Percentiles rank a stretch among this genome's conserved stretches.
These are phyloP conservation scores for Agrochola lychnidis DNA, from an alignment of 2,888 invertebrate genomes.

Conservation along the genomic window DNA sequence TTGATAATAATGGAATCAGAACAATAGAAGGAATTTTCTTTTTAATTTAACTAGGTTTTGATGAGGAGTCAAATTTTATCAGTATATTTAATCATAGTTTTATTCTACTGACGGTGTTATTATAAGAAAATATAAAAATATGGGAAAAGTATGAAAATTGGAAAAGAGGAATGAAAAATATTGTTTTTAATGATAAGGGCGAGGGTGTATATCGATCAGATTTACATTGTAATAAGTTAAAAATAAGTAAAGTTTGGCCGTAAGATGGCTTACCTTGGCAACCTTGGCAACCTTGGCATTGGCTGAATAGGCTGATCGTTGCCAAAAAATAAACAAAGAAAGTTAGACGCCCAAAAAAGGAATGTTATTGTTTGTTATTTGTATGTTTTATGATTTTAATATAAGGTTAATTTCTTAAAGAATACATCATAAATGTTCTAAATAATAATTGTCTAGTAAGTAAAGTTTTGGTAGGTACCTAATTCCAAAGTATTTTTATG, in stretches of 20 bases:
- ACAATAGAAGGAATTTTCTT: neutral
- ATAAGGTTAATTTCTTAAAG: neutral
- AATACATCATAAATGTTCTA: neutral
- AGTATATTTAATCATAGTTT: neutral
- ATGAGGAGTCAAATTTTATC: neutral
- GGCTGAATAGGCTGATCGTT: neutral
- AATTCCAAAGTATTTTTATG: neutral
- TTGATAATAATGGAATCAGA: neutral
- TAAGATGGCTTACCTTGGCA: slow-evolving; percentile 3
- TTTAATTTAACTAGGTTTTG: neutral
- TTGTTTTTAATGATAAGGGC: no score
- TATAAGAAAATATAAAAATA: neutral
- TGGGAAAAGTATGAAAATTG: neutral
- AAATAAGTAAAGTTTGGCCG: neutral
- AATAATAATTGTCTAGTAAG: neutral
- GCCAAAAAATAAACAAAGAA: slow-evolving; percentile 48
- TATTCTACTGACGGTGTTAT: neutral
- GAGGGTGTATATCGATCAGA: neutral
- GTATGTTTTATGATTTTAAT: neutral
- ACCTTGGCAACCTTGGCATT: slow-evolving; percentile 13
- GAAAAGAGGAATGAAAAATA: neutral
- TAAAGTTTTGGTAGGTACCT: neutral
- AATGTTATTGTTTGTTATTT: neutral
- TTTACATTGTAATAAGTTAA: neutral
- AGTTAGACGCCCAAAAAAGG: slow-evolving; percentile 19